A percentile compares a stretch with the other conserved stretches of the same genome.
These are phyloP conservation scores for Gambusia affinis DNA, from an alignment of 2,113 vertebrate species.

Conservation along the genomic window DNA sequence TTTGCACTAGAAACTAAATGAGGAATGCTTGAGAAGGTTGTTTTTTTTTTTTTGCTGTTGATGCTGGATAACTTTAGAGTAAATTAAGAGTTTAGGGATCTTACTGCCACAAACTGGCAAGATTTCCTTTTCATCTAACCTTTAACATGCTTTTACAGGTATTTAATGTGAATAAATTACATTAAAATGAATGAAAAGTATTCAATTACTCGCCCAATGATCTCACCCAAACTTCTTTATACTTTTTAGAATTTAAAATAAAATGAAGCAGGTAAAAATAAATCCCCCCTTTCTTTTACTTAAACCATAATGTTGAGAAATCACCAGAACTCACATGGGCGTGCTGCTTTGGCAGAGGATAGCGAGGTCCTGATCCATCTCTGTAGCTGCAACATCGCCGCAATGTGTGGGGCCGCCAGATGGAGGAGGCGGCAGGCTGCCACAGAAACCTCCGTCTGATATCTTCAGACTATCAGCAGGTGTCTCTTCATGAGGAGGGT, in stretches of 20 bases:
- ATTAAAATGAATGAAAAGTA: too few species aligned
- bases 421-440: conserved; percentile 1
- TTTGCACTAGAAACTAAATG: too few species aligned
- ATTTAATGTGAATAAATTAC: too few species aligned
- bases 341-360: conserved; percentile 76
- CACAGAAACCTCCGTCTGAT: conserved; percentile 33
- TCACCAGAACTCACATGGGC: conserved; percentile 69
- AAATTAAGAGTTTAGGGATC: too few species aligned
- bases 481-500: conserved; percentile 42
- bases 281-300: background rate
- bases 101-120: too few species aligned
- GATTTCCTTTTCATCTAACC: too few species aligned
- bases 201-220: too few species aligned
- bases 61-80: too few species aligned
- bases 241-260: background rate
- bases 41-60: too few species aligned
- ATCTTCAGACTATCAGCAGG: conserved; percentile 40
- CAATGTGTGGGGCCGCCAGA: conserved; percentile 27
- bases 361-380: conserved; percentile 71
- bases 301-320: background rate
- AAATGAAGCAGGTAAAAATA: background rate
- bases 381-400: conserved; percentile 30
- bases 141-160: too few species aligned
- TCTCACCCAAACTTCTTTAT: too few species aligned
- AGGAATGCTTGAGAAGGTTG: too few species aligned